phyloP scores from a whole-genome alignment of 2,888 invertebrate genomes.

The Amiota mariae region DNA sequence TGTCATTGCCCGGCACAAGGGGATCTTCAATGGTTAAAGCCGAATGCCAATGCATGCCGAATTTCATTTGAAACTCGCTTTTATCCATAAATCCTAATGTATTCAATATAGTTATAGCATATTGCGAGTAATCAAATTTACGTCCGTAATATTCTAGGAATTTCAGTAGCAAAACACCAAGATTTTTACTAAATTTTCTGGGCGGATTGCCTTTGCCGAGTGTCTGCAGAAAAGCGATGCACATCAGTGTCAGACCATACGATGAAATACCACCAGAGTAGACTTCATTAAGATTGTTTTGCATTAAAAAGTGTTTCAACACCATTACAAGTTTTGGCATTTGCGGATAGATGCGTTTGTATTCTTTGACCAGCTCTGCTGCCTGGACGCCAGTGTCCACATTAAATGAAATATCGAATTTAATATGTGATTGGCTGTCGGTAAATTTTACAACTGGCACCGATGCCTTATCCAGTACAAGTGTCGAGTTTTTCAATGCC shows the following conservation, averaged over 20 bases:
- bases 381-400: slow-evolving; percentile 51
- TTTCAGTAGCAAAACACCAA: slow-evolving; percentile 51
- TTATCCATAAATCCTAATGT: slow-evolving; percentile 45
- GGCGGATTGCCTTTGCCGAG: slow-evolving; percentile 23
- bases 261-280: slow-evolving; percentile 58
- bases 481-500: slow-evolving; percentile 35
- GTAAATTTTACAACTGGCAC: slow-evolving; percentile 59
- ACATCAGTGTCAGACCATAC: slow-evolving; percentile 55
- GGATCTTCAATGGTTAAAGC: slow-evolving; percentile 58
- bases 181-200: slow-evolving; percentile 41
- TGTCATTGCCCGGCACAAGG: slow-evolving; percentile 55
- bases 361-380: slow-evolving; percentile 48
- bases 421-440: slow-evolving; percentile 49
- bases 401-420: slow-evolving; percentile 57
- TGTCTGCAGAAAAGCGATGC: slow-evolving; percentile 53
- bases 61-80: slow-evolving; percentile 30
- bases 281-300: slow-evolving; percentile 52
- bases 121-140: slow-evolving; percentile 56
- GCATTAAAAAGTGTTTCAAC: slow-evolving; percentile 50
- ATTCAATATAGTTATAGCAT: slow-evolving; percentile 46
- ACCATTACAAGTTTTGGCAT: slow-evolving; percentile 56
- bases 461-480: slow-evolving; percentile 53
- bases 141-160: slow-evolving; percentile 58
- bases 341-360: slow-evolving; percentile 47
- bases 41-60: slow-evolving; percentile 45